Evolutionary conservation across 1,140 invertebrate species (phyloP), one percentile per base, ranked within the genome.

Genomic region (Bombus superbus): DNA sequence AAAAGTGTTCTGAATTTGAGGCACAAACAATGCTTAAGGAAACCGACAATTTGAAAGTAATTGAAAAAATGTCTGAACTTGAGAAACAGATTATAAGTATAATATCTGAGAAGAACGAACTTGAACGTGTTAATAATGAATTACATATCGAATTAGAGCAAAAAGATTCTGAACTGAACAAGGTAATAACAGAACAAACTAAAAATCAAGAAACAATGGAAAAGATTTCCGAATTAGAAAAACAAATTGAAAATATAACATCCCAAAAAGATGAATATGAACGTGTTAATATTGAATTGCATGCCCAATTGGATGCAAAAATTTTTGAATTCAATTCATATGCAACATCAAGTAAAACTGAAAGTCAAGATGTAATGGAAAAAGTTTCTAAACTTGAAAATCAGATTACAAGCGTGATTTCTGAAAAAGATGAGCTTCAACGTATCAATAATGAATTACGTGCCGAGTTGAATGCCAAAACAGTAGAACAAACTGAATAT

Each of bases 191-290:
- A 22, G 44, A 69, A 38, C 10, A 69, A 53, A 40, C 1, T 32
- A 9, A 68, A n/a, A 47, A n/a, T 38, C 8, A n/a, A 10, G 8
- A 68, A 80, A 32, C 10, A 32, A 22, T 25, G 42, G 62, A 87
- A 40, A 78, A 74, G 47, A 57, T 78, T 47, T 73, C 44, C 59
- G 77, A 89, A 74, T 32, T 80, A 6, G 40, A 89, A 18, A 76
- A 62, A 32, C 66, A 85, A 42, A 35, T 89, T 22, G n/a, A 32
- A 22, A 62, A 13, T n/a, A 5, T 81, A 1, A 68, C 35, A 25
- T 62, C 44, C 0, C 64, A 85, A 25, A 89, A 38, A 75, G 47
- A 71, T 32, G 68, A 89, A 59, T 62, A 80, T 18, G 77, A 90
- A 38, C 32, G 15, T 9, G 9, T 57, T 13, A 38, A 35, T 74